phyloP scores from a whole-genome alignment of 2,113 vertebrate genomes.

The Spea bombifrons region DNA sequence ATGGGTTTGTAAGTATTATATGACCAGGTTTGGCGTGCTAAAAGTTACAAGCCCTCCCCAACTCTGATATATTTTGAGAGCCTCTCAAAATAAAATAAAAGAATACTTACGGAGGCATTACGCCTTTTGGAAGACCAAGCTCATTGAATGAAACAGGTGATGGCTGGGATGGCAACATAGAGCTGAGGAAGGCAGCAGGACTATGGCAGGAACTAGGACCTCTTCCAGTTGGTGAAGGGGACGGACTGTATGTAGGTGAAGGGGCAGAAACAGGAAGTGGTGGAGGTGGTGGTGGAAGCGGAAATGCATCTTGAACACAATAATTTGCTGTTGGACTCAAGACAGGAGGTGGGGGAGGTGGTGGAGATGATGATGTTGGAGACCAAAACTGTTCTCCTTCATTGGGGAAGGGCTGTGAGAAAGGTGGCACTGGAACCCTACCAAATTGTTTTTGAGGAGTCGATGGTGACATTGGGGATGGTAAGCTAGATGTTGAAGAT shows the following conservation, averaged over 20 bases:
- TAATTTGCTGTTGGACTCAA: slow-evolving; percentile 68
- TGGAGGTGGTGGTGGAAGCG: slow-evolving; percentile 75
- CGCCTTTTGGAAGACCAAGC: slow-evolving; percentile 88
- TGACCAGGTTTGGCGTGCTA: too few species aligned
- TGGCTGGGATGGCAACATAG: slow-evolving; percentile 82
- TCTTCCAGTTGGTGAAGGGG: slow-evolving; percentile 59
- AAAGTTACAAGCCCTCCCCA: too few species aligned
- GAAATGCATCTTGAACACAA: slow-evolving; percentile 66
- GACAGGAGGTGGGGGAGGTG: slow-evolving; percentile 86
- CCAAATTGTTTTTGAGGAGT: slow-evolving; percentile 74
- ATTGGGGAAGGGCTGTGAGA: slow-evolving; percentile 66
- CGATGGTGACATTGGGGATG: slow-evolving; percentile 86
- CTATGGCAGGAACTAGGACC: slow-evolving; percentile 68
- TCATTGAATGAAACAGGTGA: slow-evolving; percentile 76
- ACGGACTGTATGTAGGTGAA: slow-evolving; percentile 59
- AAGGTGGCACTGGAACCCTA: slow-evolving; percentile 67
- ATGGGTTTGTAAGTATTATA: too few species aligned
- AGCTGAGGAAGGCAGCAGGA: slow-evolving; percentile 87
- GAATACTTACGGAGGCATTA: slow-evolving; percentile 71
- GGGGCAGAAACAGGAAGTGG: slow-evolving; percentile 66
- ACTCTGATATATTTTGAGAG: too few species aligned
- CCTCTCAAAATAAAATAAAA: neutral
- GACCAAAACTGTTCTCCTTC: slow-evolving; percentile 74
- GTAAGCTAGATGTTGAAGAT: slow-evolving; percentile 81
- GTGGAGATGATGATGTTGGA: slow-evolving; percentile 84